Base-by-base conservation (phyloP, 2,113 vertebrate species). In the Spea bombifrons region DNA sequence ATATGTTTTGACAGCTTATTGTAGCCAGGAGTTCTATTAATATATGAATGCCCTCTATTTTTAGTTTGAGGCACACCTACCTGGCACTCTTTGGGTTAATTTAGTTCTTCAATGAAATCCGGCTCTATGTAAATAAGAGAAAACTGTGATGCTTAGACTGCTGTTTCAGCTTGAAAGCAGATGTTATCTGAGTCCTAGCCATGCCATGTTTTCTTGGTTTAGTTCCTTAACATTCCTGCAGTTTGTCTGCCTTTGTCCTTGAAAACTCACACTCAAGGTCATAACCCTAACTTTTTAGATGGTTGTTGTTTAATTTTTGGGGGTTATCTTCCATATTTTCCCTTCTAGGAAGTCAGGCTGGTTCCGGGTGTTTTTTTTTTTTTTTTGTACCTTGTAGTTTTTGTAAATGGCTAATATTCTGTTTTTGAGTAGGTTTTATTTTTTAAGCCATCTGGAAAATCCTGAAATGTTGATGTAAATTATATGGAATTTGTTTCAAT, bases 151-250 rank as follows among this genome's bases (percentile, higher is more conserved):
- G 76, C 64, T 46, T 17, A 6, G 15, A 78, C 49, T 78, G 69
- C 69, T 72, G 61, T 72, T 78, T 72, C 76, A 78, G 76, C 76
- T 72, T 78, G 69, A 52, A 78, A 78, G 72, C 76, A 78, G 69
- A 72, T 78, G 76, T 78, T 66, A 46, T 66, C 30, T 16, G 12
- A 59, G 15, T 59, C 15, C 55, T 3, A 4, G 15, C 55, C 55
- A 13, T 59, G 55, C 55, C 15, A 13, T 59, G 55, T 59, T 59
- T 59, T 59, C 50, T 59, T 7, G 55, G 55, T 59, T 59, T 59
- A 12, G 3, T 15, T 47, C 8, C 45, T 46, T 47, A 47, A 43
- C 45, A 65, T 65, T 45, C 63, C 75, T 43, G 10, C 17, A 66
- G 55, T 59, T 59, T 59, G 55, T 59, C 55, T 8, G 15, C 30